Base-by-base conservation (phyloP, 2,888 invertebrate genomes). In the Sinotaia quadrata region DNA sequence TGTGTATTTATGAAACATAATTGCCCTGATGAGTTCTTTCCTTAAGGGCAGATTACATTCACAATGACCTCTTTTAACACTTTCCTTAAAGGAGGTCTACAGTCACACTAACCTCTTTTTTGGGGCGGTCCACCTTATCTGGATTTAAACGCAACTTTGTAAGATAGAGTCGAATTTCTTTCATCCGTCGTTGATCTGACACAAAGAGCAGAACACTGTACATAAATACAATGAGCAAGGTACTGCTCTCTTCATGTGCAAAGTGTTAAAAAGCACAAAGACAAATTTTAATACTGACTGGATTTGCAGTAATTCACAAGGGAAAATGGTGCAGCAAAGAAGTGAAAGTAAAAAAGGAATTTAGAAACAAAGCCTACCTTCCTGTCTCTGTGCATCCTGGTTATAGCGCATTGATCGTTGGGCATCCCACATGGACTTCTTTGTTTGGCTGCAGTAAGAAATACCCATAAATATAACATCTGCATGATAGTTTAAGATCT, bases 381-480 rank as follows among this genome's bases (percentile, higher is more conserved):
- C 88, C 68, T 88, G 86, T 73, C 88, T 78, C 76, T 88, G 88
- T 2, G 87, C 85, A 77, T 88, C 88, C 68, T 88, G 88, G 72
- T 88, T 88, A 75, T 85, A 87, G 33, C 88, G 74, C 79, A 87
- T 81, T 3, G 88, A 87, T 29, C 86, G 78, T 12, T 81, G 81
- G 4, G 81, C 78, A 71, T 88, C 88, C 88, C 88, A 88, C 21
- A 84, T 84, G 2, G 83, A 84, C 56, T 81, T 84, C 75, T 87
- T 87, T 0, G 80, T 85, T 54, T 84, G 84, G 56, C 85, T 86
- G 74, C 2, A 78, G 75, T 56, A 49, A 2, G n/a, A n/a, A n/a
- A n/a, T n/a, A n/a, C n/a, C n/a, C n/a, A n/a, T n/a, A n/a, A n/a
- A n/a, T n/a, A n/a, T n/a, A n/a, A n/a, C n/a, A n/a, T n/a, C n/a